Evolutionary conservation across 2,888 invertebrate species (phyloP).

Genomic region (Hylaea fasciaria): DNA sequence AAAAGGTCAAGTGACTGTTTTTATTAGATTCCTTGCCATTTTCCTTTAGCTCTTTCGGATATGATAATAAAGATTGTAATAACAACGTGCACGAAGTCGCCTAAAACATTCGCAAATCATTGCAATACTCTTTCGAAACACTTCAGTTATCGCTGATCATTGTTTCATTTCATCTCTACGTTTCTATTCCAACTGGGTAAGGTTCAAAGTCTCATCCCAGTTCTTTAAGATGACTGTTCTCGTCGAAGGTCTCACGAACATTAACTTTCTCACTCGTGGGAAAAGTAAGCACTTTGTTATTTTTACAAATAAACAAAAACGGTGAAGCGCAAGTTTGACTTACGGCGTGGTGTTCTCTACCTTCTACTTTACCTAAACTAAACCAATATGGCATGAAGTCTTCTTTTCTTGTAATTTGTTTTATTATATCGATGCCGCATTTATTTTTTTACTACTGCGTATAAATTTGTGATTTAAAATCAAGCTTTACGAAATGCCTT

Average conservation of each 20-base stretch:
- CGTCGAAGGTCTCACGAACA: slow-evolving; percentile 53
- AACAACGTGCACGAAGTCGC: too few species aligned
- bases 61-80: too few species aligned
- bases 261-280: slow-evolving; percentile 68
- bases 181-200: slow-evolving; percentile 9
- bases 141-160: slow-evolving; percentile 20
- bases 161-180: slow-evolving; percentile 1
- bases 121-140: slow-evolving; percentile 20
- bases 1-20: slow-evolving; percentile 21
- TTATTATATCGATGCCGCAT: too few species aligned
- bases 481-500: too few species aligned
- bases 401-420: too few species aligned
- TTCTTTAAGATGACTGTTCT: slow-evolving; percentile 32
- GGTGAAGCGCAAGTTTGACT: too few species aligned
- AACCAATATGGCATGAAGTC: too few species aligned
- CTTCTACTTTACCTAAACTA: too few species aligned
- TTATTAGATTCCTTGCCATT: background rate
- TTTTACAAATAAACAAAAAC: slow-evolving; percentile 20
- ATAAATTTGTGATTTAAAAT: too few species aligned
- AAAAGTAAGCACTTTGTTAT: slow-evolving; percentile 47
- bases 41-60: background rate
- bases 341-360: too few species aligned
- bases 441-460: too few species aligned
- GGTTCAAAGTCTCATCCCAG: slow-evolving; percentile 9
- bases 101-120: slow-evolving; percentile 20